Evolutionary conservation across 92 coral and sea anemone genomes (phyloP), one percentile per base, ranked within the genome.

Genomic region (Heliopora coerulea): DNA sequence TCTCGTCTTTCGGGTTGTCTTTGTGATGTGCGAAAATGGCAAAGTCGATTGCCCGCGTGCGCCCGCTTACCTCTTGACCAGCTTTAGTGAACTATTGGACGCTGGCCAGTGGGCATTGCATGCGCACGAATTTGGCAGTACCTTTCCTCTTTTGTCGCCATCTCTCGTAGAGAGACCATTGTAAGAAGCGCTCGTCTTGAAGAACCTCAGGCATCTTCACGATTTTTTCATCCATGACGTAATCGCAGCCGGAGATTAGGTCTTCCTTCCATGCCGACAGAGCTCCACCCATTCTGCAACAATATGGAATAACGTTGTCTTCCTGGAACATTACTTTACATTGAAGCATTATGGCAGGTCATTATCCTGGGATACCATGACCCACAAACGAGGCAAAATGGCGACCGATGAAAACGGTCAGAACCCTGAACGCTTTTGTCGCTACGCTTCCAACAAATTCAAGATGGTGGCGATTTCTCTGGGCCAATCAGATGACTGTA

Each of bases 101-200:
- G 74, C 74, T 67, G 59, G 74, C 74, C 21, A 67, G 42, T 14
- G 74, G 74, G 39, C 74, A 67, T 28, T 67, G 74, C 74, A 67
- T 67, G 40, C 40, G 58, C 11, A 67, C 74, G 40, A 9, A 67
- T 30, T 67, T 67, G 17, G 74, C 52, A 21, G 74, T 49, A 1
- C 74, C 74, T 28, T 46, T 67, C 11, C 74, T 32, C 40, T 67
- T 67, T 20, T 27, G 44, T 17, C 74, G 32, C 74, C 74, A 67
- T 15, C 74, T 27, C 54, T 67, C 74, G 30, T 67, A 67, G 39
- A 67, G 31, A 21, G 54, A 44, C 74, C 74, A 67, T 46, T 67
- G 74, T n/a, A 67, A 8, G 17, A 3, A 67, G 20, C 74, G 58
- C 21, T 67, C 74, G n/a, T 67, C 74, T 30, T 67, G 74, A 44